Conservation (phyloP, 2,888 invertebrate species). For the Hecatera dysodea region DNA sequence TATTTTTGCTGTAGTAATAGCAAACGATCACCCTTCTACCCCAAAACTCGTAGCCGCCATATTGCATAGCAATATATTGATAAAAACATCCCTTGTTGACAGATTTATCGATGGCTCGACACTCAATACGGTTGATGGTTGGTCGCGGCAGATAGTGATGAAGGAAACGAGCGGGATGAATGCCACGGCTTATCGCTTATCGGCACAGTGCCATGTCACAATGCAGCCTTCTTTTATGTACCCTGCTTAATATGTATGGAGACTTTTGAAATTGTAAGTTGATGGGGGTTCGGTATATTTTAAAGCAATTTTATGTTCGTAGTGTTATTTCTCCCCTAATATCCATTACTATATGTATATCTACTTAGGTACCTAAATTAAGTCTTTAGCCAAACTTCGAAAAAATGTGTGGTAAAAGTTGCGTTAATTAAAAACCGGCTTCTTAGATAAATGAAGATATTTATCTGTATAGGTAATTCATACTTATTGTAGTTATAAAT, state of each 20-base stretch:
- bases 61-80: conserved; percentile 19
- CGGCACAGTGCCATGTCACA: conserved; percentile 38
- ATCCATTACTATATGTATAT: no score
- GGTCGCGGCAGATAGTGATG: conserved; percentile 50
- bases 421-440: no score
- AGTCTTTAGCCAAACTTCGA: no score
- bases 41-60: conserved; percentile 9
- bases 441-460: no score
- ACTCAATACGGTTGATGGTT: conserved; percentile 51
- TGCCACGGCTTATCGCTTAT: conserved; percentile 58
- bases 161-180: conserved; percentile 46
- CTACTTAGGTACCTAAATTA: no score
- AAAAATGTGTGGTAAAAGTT: no score
- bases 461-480: no score
- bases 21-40: background rate
- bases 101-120: conserved; percentile 55
- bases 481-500: no score
- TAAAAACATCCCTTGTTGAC: conserved; percentile 44
- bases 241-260: conserved; percentile 30
- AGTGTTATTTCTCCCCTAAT: no score
- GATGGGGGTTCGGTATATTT: background rate
- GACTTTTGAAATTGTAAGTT: conserved; percentile 9
- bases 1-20: background rate
- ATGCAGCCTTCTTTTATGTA: conserved; percentile 40
- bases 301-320: no score